phyloP scores from a whole-genome alignment of 2,113 vertebrate species.

The Machaerirhynchus nigripectus region DNA sequence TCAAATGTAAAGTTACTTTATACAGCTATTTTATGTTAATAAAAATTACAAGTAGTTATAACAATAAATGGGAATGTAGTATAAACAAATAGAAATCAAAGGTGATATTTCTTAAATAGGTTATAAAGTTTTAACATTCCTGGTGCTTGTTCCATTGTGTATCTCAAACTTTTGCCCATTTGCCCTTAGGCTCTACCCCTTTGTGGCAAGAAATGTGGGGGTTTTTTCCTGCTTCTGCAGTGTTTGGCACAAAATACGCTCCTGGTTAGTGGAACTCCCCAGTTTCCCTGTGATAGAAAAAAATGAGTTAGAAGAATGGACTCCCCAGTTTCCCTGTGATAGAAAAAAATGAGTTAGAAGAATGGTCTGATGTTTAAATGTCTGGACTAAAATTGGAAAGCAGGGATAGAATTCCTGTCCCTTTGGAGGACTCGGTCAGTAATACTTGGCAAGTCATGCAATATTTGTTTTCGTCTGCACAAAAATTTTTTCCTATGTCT shows the following conservation, averaged over 20 bases:
- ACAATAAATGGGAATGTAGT: not conserved
- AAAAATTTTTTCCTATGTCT: not conserved
- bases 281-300: not conserved
- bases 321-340: not conserved
- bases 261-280: not conserved
- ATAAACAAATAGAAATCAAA: not conserved
- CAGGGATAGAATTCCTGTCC: not conserved
- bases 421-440: not conserved
- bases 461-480: not conserved
- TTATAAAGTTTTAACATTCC: not conserved
- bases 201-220: not conserved
- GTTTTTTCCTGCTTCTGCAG: not conserved
- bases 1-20: not conserved
- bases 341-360: not conserved
- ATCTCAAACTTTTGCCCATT: not conserved
- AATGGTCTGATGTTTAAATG: not conserved
- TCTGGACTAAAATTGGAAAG: not conserved
- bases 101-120: not conserved
- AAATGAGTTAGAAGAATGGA: not conserved
- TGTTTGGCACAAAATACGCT: not conserved
- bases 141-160: not conserved
- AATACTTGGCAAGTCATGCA: not conserved
- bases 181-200: not conserved
- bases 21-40: not conserved
- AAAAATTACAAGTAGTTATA: not conserved